phyloP scores from a whole-genome alignment of 1,140 invertebrate species.

The Coptotermes formosanus region DNA sequence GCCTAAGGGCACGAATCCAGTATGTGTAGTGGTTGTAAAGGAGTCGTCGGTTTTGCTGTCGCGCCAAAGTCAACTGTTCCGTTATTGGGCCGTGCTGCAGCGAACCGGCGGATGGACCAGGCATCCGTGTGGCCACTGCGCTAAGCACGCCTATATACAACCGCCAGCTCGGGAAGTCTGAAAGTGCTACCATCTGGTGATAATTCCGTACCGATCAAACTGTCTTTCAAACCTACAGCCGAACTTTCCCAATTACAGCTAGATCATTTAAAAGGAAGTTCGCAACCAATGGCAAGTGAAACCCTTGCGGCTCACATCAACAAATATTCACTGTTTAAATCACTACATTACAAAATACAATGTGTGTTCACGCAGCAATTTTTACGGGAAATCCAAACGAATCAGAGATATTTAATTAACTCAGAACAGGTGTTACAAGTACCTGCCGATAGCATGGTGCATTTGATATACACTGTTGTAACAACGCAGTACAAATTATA shows the following conservation, averaged over 20 bases:
- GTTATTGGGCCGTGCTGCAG: not conserved
- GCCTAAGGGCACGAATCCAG: not conserved
- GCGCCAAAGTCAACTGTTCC: not conserved
- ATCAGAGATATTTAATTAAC: too few relatives aligned
- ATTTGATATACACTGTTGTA: too few relatives aligned
- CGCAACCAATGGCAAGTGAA: too few relatives aligned
- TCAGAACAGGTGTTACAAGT: too few relatives aligned
- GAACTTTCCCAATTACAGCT: not conserved
- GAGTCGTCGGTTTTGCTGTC: not conserved
- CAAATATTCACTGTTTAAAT: too few relatives aligned
- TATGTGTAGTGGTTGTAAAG: conserved; percentile 2
- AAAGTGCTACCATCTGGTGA: not conserved
- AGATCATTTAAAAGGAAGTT: not conserved
- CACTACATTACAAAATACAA: too few relatives aligned
- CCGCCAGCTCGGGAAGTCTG: not conserved
- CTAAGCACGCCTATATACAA: not conserved
- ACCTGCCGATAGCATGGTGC: too few relatives aligned
- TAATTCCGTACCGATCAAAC: not conserved
- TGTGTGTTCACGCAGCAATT: too few relatives aligned
- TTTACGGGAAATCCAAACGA: too few relatives aligned
- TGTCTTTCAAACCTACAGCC: not conserved
- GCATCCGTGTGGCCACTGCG: not conserved
- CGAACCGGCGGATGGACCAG: not conserved
- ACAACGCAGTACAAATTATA: too few relatives aligned
- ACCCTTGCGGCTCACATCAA: too few relatives aligned